Conservation (phyloP, 1,140 invertebrate species). For the Glossosoma conforme region DNA sequence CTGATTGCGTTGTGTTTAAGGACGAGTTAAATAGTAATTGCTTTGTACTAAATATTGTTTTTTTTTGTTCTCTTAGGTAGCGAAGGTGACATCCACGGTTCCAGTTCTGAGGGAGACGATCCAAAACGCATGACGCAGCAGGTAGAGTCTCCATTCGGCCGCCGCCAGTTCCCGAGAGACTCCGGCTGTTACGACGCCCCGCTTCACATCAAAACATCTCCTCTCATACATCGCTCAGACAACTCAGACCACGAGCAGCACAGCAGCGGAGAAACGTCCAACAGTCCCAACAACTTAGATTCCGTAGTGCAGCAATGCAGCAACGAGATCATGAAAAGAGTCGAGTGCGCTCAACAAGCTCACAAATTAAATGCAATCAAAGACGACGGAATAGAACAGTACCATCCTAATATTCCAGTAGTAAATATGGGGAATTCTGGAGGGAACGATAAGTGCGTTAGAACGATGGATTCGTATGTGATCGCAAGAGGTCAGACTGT, state of each 20-base stretch:
- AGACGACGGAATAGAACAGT: slow-evolving; percentile 36
- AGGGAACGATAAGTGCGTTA: slow-evolving; percentile 35
- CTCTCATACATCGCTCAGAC: slow-evolving; percentile 49
- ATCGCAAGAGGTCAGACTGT: slow-evolving; percentile 44
- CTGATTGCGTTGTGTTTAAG: too few relatives aligned
- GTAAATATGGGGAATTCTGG: slow-evolving; percentile 32
- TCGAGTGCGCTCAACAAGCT: slow-evolving; percentile 42
- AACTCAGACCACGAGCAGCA: slow-evolving; percentile 46
- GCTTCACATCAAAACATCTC: slow-evolving; percentile 50
- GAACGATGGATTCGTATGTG: slow-evolving; percentile 44
- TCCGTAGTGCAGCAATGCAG: slow-evolving; percentile 55
- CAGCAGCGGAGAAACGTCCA: slow-evolving; percentile 42
- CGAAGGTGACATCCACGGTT: slow-evolving; percentile 63
- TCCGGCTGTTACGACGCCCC: slow-evolving; percentile 74
- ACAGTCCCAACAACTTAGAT: slow-evolving; percentile 43
- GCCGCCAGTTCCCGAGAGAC: slow-evolving; percentile 71
- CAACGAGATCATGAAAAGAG: slow-evolving; percentile 53
- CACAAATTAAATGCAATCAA: slow-evolving; percentile 39
- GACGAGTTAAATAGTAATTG: too few relatives aligned
- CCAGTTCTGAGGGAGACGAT: slow-evolving; percentile 70
- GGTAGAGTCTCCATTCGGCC: slow-evolving; percentile 61
- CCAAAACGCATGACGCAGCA: slow-evolving; percentile 41
- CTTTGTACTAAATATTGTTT: too few relatives aligned
- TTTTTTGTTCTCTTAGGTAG: slow-evolving; percentile 54
- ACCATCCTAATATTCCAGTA: slow-evolving; percentile 48